Conservation (phyloP, 1,140 invertebrate genomes). For the Dinothrombium tinctorium region DNA sequence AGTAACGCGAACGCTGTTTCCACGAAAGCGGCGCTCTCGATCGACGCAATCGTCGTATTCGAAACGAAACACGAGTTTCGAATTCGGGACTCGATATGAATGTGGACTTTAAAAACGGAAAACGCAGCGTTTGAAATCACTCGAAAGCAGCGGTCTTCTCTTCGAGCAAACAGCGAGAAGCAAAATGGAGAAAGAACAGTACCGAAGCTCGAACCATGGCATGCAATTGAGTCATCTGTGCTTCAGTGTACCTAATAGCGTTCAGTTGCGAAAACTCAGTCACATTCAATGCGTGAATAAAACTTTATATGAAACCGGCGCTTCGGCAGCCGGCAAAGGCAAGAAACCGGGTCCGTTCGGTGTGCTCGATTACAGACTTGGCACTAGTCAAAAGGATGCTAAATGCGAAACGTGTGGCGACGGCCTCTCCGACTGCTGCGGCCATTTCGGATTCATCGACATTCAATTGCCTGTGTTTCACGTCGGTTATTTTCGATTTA, state of each 20-base stretch:
- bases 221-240: slow-evolving; percentile 75
- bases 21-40: too few relatives aligned
- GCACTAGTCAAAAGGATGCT: slow-evolving; percentile 24
- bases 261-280: slow-evolving; percentile 62
- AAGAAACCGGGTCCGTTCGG: slow-evolving; percentile 55
- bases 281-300: slow-evolving; percentile 71
- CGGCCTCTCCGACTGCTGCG: slow-evolving; percentile 73
- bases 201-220: slow-evolving; percentile 60
- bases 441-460: slow-evolving; percentile 93
- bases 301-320: slow-evolving; percentile 42
- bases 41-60: too few relatives aligned
- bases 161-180: too few relatives aligned
- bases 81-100: too few relatives aligned
- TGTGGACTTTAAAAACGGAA: too few relatives aligned
- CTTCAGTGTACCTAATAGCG: slow-evolving; percentile 66
- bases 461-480: slow-evolving; percentile 90
- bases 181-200: slow-evolving; percentile 83
- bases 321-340: slow-evolving; percentile 34
- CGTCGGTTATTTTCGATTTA: slow-evolving; percentile 77
- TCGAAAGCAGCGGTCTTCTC: too few relatives aligned
- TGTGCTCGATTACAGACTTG: slow-evolving; percentile 65
- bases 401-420: slow-evolving; percentile 79
- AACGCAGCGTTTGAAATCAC: too few relatives aligned
- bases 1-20: too few relatives aligned
- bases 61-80: too few relatives aligned